phyloP scores from a whole-genome alignment of 2,113 vertebrate species.

The Brevimyrus niger region DNA sequence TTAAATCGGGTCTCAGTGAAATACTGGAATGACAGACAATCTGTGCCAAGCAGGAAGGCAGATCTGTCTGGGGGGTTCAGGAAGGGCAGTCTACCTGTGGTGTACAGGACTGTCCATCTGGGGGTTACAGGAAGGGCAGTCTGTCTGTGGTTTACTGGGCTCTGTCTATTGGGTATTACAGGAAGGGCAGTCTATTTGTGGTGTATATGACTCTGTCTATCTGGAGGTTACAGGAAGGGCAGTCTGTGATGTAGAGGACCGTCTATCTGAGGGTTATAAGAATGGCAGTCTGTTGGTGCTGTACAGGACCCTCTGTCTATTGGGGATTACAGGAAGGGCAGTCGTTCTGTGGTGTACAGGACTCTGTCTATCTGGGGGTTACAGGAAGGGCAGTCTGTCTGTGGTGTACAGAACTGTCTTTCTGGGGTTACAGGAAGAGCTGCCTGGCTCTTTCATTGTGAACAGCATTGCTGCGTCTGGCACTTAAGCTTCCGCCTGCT shows the following conservation, averaged over 20 bases:
- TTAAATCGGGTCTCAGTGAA: background rate
- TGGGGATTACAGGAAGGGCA: background rate
- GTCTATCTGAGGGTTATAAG: background rate
- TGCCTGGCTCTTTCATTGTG: background rate
- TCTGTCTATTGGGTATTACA: background rate
- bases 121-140: background rate
- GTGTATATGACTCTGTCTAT: background rate
- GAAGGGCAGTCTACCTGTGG: background rate
- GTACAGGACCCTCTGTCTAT: background rate
- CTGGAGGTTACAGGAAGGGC: background rate
- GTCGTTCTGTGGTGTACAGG: background rate
- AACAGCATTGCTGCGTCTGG: background rate
- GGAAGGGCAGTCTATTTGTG: background rate
- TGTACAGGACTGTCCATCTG: background rate
- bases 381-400: background rate
- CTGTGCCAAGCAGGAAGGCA: background rate
- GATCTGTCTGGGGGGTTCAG: background rate
- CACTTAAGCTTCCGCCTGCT: background rate
- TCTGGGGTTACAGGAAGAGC: background rate
- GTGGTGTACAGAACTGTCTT: background rate
- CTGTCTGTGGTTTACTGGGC: background rate
- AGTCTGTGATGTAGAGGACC: background rate
- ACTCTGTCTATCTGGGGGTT: background rate
- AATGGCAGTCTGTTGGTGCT: background rate
- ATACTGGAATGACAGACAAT: background rate